phyloP scores from a whole-genome alignment of 2,888 invertebrate genomes.

The Hesperia comma region DNA sequence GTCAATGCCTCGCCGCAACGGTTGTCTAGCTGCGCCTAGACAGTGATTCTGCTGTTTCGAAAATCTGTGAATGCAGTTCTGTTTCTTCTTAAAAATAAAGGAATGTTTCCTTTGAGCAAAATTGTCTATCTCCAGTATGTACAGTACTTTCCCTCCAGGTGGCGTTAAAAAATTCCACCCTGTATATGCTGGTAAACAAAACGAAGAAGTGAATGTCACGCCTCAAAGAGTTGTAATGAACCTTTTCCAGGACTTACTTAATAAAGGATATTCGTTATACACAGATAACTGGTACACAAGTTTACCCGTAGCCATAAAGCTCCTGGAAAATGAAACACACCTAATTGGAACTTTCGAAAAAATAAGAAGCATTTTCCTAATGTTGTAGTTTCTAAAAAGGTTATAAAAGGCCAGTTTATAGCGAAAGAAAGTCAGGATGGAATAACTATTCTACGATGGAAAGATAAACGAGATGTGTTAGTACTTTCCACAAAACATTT shows the following conservation, averaged over 20 bases:
- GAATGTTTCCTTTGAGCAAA: too few relatives aligned
- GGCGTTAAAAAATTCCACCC: too few relatives aligned
- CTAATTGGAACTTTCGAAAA: constrained; percentile 45
- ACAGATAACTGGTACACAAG: constrained; percentile 53
- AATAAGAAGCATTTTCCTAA: constrained; percentile 41
- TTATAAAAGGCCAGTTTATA: constrained; percentile 42
- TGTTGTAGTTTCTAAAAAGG: constrained; percentile 39
- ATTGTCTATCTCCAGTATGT: too few relatives aligned
- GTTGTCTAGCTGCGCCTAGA: too few relatives aligned
- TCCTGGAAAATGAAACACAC: constrained; percentile 46
- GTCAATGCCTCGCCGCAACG: too few relatives aligned
- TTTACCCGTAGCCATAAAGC: too few relatives aligned
- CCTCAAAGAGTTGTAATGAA: constrained; percentile 49
- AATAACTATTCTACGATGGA: constrained; percentile 42
- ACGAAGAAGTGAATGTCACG: constrained; percentile 38
- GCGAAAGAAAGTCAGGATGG: constrained; percentile 42
- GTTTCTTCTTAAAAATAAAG: too few relatives aligned
- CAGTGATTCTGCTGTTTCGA: too few relatives aligned
- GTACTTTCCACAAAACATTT: constrained; percentile 44
- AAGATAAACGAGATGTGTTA: constrained; percentile 43
- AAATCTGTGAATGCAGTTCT: too few relatives aligned
- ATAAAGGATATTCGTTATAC: too few relatives aligned
- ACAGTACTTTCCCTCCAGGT: too few relatives aligned
- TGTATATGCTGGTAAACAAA: constrained; percentile 48
- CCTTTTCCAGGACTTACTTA: constrained; percentile 47